Percentiles rank a stretch among this genome's conserved stretches.
phyloP scores from a whole-genome alignment of 2,888 invertebrate species.

The Tribolium freemani region DNA sequence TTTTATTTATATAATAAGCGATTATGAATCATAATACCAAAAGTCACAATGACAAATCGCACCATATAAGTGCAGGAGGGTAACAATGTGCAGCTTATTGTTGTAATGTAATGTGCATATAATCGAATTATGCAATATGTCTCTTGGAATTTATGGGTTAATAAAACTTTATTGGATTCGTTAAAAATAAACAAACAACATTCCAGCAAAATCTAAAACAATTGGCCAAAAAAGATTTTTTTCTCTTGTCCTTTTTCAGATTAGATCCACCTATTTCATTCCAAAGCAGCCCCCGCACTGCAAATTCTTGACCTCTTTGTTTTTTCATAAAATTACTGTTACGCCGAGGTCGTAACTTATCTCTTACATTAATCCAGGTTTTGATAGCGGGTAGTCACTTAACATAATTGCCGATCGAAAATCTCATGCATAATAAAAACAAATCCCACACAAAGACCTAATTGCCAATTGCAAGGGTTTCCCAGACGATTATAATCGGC shows the following conservation, averaged over 20 bases:
- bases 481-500: not conserved
- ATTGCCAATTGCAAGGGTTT: conserved; percentile 5
- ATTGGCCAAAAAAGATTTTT: not conserved
- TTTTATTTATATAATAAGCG: conserved; percentile 12
- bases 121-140: conserved; percentile 35
- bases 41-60: conserved; percentile 13
- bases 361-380: not conserved
- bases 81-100: conserved; percentile 3
- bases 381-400: conserved; percentile 12
- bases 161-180: conserved; percentile 30
- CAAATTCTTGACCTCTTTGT: not conserved
- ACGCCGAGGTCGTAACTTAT: not conserved
- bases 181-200: conserved; percentile 3
- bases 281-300: not conserved
- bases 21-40: conserved; percentile 28
- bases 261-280: not conserved
- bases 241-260: not conserved
- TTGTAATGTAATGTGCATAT: conserved; percentile 18
- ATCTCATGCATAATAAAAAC: conserved; percentile 9
- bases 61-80: conserved; percentile 24
- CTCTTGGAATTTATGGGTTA: conserved; percentile 22
- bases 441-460: conserved; percentile 7
- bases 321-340: not conserved
- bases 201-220: not conserved
- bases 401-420: conserved; percentile 13